Evolutionary conservation across 2,797 vertebrate genomes (phyloP), one percentile per base, ranked within the genome.

Genomic region (Phrynocephalus vlangalii): DNA sequence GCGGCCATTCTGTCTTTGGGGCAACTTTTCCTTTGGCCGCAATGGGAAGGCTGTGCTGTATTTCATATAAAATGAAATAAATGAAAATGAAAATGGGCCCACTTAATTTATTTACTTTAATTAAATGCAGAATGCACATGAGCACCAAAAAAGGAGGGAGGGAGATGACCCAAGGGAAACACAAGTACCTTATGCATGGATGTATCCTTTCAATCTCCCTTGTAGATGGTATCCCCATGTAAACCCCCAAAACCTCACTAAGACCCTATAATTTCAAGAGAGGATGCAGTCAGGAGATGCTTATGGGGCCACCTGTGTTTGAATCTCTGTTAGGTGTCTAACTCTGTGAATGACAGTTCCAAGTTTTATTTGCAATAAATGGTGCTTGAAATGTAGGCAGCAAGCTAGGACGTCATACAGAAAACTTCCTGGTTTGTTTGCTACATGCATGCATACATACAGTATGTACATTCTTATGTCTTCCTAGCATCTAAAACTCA

Each of bases 1-100:
- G 30, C 75, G 85, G 89, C 56, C 88, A 89, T 26, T 38, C 80
- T 28, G 72, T 84, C 56, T 88, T 80, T 52, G 50, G 68, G 30
- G 56, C 28, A 3, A 68, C 84, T 88, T 73, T 33, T 28, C 33
- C 70, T 84, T 87, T 73, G 56, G 68, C 82, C 38, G 38, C 50
- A 84, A 67, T 44, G 22, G 52, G 60, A 87, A 9, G 38, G 22
- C 56, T 72, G 24, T 78, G 73, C 56, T 70, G 78, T 83, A 82
- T 82, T 79, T 84, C 38, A 50, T 66, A 56, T 56, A 56, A 56
- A 56, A 56, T 56, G 52, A 56, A 56, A 56, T 9, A 56, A 56
- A 56, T 63, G 60, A 63, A 63, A 63, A 63, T 15, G 60, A 63
- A 63, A 63, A 63, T 68, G 67, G 7, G 73, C 28, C 60, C 6